Percentiles rank a stretch among this genome's conserved stretches.
Conservation (phyloP, 2,113 vertebrate genomes). For the Prionailurus bengalensis region DNA sequence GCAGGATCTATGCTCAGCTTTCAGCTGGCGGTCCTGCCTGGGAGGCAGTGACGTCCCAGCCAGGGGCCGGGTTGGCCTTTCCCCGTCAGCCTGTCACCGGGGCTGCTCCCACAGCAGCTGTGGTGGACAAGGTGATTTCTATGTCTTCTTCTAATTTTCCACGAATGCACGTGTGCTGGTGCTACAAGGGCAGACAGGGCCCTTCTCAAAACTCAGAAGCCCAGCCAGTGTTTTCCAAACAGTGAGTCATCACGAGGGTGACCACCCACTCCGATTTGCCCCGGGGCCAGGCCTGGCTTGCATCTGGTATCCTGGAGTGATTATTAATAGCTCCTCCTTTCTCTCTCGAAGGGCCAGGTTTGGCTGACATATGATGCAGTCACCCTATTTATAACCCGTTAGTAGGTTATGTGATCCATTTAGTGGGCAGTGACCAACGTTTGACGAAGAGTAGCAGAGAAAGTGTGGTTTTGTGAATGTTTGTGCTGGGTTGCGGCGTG, state of each 20-base stretch:
- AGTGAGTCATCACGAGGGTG: not conserved
- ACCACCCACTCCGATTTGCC: not conserved
- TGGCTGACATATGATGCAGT: not conserved
- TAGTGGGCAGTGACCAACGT: not conserved
- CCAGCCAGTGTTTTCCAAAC: not conserved
- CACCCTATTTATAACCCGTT: not conserved
- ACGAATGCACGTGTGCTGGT: rapidly evolving
- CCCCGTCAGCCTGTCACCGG: not conserved
- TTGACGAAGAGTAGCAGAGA: not conserved
- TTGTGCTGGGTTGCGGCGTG: not conserved
- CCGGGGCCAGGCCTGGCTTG: not conserved
- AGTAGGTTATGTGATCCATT: not conserved
- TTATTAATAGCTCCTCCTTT: not conserved
- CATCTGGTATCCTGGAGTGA: not conserved
- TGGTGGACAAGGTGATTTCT: not conserved
- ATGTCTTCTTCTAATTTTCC: not conserved
- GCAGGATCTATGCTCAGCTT: not conserved
- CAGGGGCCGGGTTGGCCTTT: not conserved
- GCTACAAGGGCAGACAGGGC: not conserved
- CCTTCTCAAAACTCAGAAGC: no score
- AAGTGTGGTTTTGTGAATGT: not conserved
- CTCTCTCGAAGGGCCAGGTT: not conserved
- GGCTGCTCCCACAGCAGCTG: not conserved
- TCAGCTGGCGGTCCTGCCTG: not conserved
- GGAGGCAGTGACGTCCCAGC: no score